Evolutionary conservation across 2,888 invertebrate genomes (phyloP).

Genomic region (Cataglyphis livida): DNA sequence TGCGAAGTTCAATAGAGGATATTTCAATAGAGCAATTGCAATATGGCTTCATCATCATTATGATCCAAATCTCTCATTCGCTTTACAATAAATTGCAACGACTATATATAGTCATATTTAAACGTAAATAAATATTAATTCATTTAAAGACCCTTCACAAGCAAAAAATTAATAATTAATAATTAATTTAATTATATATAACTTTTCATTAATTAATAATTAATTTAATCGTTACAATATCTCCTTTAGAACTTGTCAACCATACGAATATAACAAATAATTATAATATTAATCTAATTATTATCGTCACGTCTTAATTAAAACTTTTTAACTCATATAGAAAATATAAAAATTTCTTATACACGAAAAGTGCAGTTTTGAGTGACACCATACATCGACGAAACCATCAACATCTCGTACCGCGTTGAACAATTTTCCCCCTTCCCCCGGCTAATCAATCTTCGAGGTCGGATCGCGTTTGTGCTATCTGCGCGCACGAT

Average conservation of each 20-base stretch:
- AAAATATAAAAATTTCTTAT: background rate
- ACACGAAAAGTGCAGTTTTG: too few species aligned
- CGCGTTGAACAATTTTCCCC: conserved; percentile 21
- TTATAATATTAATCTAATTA: background rate
- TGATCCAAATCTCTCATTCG: conserved; percentile 23
- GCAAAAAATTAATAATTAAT: conserved; percentile 26
- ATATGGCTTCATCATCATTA: conserved; percentile 33
- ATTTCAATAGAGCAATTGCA: conserved; percentile 46
- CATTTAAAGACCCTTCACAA: background rate
- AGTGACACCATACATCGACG: background rate
- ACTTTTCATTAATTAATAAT: background rate
- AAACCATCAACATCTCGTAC: conserved; percentile 15
- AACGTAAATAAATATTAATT: conserved; percentile 33
- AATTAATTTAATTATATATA: background rate
- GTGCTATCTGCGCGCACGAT: conserved; percentile 29
- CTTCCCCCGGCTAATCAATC: conserved; percentile 26
- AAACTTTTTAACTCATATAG: background rate
- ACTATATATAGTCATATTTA: background rate
- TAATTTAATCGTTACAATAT: conserved; percentile 6
- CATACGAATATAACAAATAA: conserved; percentile 10
- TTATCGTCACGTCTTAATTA: background rate
- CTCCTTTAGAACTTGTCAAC: conserved; percentile 8
- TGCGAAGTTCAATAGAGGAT: conserved; percentile 34
- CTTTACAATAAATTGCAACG: conserved; percentile 1
- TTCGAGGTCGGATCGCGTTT: conserved; percentile 37